These are phyloP conservation scores for Sphenodon punctatus DNA, from an alignment of 2,797 vertebrate genomes.

Conservation along the genomic window DNA sequence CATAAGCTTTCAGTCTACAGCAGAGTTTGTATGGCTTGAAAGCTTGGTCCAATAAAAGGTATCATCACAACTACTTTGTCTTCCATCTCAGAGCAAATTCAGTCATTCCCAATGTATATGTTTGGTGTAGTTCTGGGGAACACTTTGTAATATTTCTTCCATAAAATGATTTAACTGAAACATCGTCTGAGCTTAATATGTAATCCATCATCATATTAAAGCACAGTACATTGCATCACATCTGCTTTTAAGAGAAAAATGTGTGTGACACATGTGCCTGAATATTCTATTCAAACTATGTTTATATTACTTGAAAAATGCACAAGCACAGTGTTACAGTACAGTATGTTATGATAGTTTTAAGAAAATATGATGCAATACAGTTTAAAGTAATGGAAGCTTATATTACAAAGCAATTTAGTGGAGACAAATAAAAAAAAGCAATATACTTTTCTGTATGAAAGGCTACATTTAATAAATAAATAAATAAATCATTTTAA, in stretches of 20 bases:
- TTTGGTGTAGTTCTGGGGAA: neutral
- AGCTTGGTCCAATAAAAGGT: too few relatives aligned
- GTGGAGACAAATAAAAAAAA: neutral
- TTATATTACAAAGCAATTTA: neutral
- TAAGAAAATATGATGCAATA: neutral
- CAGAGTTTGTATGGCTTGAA: too few relatives aligned
- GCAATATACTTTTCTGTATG: neutral
- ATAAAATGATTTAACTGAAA: neutral
- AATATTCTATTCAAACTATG: neutral
- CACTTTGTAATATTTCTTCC: fast-evolving
- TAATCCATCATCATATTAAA: neutral
- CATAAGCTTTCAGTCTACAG: too few relatives aligned
- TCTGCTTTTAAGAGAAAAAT: neutral
- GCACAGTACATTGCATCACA: neutral
- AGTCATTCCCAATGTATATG: neutral
- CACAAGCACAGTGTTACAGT: neutral
- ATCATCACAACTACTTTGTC: too few relatives aligned
- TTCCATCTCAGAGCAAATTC: neutral
- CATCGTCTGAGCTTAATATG: neutral
- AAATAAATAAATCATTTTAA: too few relatives aligned
- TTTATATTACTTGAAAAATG: neutral
- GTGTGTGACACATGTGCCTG: neutral
- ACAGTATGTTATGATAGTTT: neutral
- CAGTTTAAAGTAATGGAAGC: neutral
- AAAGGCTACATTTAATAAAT: neutral